Evolutionary conservation across 2,888 invertebrate species (phyloP).

Genomic region (Drosophila pseudotakahashii): DNA sequence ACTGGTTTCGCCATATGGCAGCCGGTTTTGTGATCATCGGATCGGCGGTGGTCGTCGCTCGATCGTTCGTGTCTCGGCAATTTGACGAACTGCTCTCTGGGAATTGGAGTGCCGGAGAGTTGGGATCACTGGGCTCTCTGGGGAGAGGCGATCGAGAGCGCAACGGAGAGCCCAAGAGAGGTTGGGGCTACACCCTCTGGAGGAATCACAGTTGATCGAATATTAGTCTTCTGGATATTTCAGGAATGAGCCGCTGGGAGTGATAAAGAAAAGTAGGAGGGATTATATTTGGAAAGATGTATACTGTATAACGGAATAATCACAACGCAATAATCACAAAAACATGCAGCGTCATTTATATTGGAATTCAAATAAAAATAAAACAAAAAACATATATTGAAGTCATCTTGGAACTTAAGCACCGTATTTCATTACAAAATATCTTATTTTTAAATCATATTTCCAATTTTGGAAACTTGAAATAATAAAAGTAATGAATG

Average conservation of each 20-base stretch:
- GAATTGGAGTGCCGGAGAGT: constrained; percentile 10
- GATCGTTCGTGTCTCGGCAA: constrained; percentile 1
- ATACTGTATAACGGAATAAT: neutral
- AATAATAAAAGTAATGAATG: no score
- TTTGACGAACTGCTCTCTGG: constrained; percentile 7
- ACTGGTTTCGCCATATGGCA: constrained; percentile 79
- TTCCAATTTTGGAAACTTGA: no score
- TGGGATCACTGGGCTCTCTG: neutral
- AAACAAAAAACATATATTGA: neutral
- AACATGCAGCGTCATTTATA: neutral
- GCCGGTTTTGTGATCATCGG: constrained; percentile 60
- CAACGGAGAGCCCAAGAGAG: constrained; percentile 3
- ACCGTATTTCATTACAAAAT: no score
- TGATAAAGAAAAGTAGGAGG: constrained; percentile 10
- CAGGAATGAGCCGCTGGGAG: constrained; percentile 25
- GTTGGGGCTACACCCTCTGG: constrained; percentile 13
- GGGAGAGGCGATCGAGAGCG: constrained; percentile 4
- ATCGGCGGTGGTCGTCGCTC: neutral
- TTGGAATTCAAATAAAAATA: neutral
- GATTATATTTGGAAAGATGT: neutral
- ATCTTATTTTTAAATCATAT: no score
- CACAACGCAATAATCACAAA: neutral
- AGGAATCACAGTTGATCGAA: constrained; percentile 1
- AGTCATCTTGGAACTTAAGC: neutral
- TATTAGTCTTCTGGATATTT: constrained; percentile 22